Evolutionary conservation across 2,113 vertebrate species (phyloP).

Genomic region (Prionailurus viverrinus): DNA sequence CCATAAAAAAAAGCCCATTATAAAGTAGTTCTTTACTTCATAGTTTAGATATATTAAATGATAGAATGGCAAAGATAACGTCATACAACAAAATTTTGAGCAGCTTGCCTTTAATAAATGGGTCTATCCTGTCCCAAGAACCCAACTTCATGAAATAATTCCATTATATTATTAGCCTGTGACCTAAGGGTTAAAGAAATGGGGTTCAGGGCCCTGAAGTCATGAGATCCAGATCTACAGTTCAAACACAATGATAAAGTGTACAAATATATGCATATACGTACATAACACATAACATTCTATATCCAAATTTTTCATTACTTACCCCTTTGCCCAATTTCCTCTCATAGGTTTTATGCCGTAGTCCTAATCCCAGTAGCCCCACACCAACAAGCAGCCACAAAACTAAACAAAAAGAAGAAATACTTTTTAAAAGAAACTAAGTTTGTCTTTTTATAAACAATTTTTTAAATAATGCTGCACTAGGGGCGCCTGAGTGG

Average conservation of each 20-base stretch:
- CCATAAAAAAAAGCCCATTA: background rate
- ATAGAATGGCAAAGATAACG: conserved; percentile 5
- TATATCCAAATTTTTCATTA: conserved; percentile 39
- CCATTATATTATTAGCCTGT: background rate
- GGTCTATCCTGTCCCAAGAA: background rate
- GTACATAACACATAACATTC: background rate
- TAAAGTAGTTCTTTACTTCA: conserved; percentile 26
- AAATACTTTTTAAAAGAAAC: conserved; percentile 17
- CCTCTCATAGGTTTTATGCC: conserved; percentile 84
- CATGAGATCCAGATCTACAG: background rate
- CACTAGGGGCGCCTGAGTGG: background rate
- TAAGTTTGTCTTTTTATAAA: background rate
- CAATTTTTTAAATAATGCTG: background rate
- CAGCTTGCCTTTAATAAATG: background rate
- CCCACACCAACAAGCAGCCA: conserved; percentile 88
- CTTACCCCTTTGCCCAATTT: conserved; percentile 86
- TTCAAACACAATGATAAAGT: background rate
- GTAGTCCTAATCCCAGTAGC: conserved; percentile 87
- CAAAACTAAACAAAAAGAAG: conserved; percentile 83
- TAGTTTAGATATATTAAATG: background rate
- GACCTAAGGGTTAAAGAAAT: background rate
- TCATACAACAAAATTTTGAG: background rate
- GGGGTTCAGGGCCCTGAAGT: background rate
- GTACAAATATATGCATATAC: background rate
- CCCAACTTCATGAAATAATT: background rate